phyloP scores from a whole-genome alignment of 2,113 vertebrate genomes.

The Heliornis fulica region DNA sequence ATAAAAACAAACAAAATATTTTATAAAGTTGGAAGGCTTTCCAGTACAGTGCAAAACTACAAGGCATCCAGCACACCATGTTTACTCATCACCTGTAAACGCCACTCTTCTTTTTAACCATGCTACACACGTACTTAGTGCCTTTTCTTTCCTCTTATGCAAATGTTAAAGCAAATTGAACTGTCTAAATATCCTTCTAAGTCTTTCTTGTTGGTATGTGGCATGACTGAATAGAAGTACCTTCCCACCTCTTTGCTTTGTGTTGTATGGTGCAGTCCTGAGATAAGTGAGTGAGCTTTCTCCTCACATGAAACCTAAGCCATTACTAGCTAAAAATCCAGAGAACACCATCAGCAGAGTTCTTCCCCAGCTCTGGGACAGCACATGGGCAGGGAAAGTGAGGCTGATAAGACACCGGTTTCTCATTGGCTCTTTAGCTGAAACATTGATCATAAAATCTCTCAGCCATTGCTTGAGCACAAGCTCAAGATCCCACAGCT shows the following conservation, averaged over 20 bases:
- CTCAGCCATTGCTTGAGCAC: neutral
- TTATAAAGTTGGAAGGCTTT: neutral
- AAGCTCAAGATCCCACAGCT: neutral
- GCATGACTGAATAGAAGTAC: neutral
- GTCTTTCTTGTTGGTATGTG: neutral
- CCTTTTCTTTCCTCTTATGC: neutral
- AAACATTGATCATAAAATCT: neutral
- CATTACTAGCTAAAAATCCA: neutral
- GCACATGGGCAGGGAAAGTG: neutral
- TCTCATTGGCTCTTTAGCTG: neutral
- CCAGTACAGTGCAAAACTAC: neutral
- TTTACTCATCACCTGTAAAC: neutral
- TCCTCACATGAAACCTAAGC: neutral
- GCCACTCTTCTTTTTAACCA: neutral
- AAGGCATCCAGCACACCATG: neutral
- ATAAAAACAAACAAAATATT: neutral
- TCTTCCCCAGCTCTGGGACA: neutral
- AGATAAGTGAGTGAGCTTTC: neutral
- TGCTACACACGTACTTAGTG: neutral
- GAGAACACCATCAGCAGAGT: neutral
- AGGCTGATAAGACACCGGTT: neutral
- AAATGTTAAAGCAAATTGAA: neutral
- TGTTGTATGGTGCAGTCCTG: neutral
- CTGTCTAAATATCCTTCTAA: neutral
- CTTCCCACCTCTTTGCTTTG: neutral